A percentile compares a stretch with the other conserved stretches of the same genome.
Evolutionary conservation across 2,888 invertebrate species (phyloP).

Genomic region (Antheraea assamensis): DNA sequence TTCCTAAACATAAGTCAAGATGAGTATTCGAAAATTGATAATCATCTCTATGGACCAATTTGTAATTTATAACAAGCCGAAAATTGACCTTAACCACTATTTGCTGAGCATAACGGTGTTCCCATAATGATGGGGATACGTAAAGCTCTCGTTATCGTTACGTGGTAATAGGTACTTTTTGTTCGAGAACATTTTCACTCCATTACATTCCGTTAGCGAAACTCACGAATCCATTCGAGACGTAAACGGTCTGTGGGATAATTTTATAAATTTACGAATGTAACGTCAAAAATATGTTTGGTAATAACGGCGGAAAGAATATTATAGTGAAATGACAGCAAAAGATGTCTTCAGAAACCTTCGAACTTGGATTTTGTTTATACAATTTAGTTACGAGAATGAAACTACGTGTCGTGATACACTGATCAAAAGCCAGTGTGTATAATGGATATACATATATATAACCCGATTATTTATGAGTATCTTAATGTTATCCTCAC

Average conservation of each 20-base stretch:
- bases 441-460: too few species aligned
- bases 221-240: constrained; percentile 35
- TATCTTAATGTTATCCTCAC: too few species aligned
- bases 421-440: background rate
- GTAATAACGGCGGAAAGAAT: background rate
- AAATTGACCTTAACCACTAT: constrained; percentile 34
- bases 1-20: background rate
- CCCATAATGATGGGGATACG: constrained; percentile 30
- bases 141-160: constrained; percentile 36
- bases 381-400: background rate
- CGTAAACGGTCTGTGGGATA: constrained; percentile 22
- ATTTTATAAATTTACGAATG: constrained; percentile 18
- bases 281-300: constrained; percentile 14
- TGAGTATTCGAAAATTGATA: constrained; percentile 18
- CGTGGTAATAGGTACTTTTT: constrained; percentile 31
- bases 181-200: constrained; percentile 36
- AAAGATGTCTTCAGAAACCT: background rate
- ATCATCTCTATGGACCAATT: constrained; percentile 24
- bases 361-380: background rate
- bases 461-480: too few species aligned
- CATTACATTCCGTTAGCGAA: constrained; percentile 38
- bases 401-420: background rate
- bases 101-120: constrained; percentile 33
- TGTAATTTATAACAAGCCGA: constrained; percentile 20
- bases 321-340: background rate